These are phyloP conservation scores for Napeogenes sylphis DNA, from an alignment of 2,888 invertebrate genomes.

Conservation along the genomic window DNA sequence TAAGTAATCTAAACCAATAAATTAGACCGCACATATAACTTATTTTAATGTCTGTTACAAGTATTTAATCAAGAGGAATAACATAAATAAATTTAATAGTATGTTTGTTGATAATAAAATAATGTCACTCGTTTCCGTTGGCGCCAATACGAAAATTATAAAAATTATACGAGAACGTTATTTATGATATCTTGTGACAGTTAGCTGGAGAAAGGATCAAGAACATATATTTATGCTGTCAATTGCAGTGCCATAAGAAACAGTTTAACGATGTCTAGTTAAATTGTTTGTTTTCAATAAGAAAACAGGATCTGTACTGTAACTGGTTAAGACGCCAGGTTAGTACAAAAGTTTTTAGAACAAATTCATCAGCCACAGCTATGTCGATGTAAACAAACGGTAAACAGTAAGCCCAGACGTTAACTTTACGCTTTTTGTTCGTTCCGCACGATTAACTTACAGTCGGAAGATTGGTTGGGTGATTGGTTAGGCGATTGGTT, in stretches of 20 bases:
- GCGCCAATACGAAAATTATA: constrained; percentile 1
- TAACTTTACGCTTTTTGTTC: constrained; percentile 21
- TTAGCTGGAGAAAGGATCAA: constrained; percentile 13
- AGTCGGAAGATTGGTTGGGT: not conserved
- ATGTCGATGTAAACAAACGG: constrained; percentile 6
- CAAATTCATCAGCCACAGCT: constrained; percentile 1
- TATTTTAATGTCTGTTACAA: not conserved
- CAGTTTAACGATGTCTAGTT: too few relatives aligned
- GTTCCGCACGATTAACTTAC: constrained; percentile 20
- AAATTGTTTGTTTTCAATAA: too few relatives aligned
- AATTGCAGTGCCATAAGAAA: constrained; percentile 1
- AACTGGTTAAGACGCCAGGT: too few relatives aligned
- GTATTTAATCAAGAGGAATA: not conserved
- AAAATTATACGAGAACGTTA: constrained; percentile 15
- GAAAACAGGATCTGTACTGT: too few relatives aligned
- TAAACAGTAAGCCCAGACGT: constrained; percentile 16
- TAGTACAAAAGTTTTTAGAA: constrained; percentile 2
- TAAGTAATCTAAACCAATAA: too few relatives aligned
- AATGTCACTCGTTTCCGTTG: constrained; percentile 6
- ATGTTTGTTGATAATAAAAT: constrained; percentile 3
- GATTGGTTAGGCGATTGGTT: constrained; percentile 39
- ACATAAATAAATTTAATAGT: constrained; percentile 4
- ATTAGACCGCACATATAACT: too few relatives aligned
- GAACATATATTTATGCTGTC: constrained; percentile 24
- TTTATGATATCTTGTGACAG: constrained; percentile 16